Conservation (phyloP, 2,113 vertebrate genomes). For the Scomber colias region DNA sequence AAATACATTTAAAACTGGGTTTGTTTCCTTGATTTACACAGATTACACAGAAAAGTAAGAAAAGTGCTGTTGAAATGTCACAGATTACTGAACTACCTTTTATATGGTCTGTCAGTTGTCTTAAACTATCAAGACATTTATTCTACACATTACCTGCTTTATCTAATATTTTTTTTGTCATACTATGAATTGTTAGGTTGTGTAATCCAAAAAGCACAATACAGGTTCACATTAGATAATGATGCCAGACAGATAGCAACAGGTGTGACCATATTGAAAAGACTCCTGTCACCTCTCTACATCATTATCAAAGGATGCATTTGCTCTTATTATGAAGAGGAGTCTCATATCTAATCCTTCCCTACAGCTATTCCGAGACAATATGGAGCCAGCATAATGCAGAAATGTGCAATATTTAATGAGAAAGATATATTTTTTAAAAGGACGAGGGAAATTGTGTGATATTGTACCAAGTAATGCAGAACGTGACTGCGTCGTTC, state of each 20-base stretch:
- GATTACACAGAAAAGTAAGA: no score
- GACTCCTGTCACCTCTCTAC: slow-evolving; percentile 49
- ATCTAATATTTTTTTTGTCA: slow-evolving; percentile 22
- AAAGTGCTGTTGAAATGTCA: neutral
- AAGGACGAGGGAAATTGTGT: slow-evolving; percentile 12
- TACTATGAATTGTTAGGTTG: slow-evolving; percentile 18
- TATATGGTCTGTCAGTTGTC: neutral
- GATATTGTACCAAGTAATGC: slow-evolving; percentile 27
- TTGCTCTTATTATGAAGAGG: slow-evolving; percentile 61
- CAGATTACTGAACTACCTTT: no score
- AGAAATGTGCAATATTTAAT: slow-evolving; percentile 62
- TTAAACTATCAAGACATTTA: neutral
- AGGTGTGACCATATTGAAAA: slow-evolving; percentile 56
- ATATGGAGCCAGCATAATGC: slow-evolving; percentile 54
- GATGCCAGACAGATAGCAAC: slow-evolving; percentile 54
- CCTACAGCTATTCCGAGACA: slow-evolving; percentile 61
- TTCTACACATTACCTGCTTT: slow-evolving; percentile 11
- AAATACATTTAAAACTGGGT: neutral
- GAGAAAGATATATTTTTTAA: slow-evolving; percentile 14
- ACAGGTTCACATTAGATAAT: slow-evolving; percentile 47
- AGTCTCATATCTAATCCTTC: slow-evolving; percentile 69
- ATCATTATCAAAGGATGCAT: slow-evolving; percentile 38
- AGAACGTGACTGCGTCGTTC: slow-evolving; percentile 7
- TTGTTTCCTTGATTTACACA: neutral
- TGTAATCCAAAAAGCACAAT: slow-evolving; percentile 35